Evolutionary conservation across 1,140 invertebrate species (phyloP).

Genomic region (Bombus impatiens): DNA sequence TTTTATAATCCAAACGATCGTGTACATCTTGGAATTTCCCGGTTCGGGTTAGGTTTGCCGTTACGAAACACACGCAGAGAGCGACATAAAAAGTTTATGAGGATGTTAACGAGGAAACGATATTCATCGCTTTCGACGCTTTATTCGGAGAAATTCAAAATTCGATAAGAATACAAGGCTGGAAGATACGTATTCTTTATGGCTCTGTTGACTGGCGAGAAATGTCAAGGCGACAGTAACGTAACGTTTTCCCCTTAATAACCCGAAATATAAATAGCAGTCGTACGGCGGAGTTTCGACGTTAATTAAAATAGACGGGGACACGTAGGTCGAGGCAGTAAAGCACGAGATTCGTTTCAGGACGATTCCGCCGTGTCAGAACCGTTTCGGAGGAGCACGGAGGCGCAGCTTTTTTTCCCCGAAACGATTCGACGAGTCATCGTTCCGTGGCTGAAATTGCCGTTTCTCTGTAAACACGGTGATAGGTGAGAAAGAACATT

Average conservation of each 20-base stretch:
- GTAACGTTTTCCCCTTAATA: conserved; percentile 38
- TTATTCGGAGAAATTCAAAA: background rate
- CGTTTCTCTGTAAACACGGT: conserved; percentile 19
- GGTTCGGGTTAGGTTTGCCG: background rate
- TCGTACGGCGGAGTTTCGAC: background rate
- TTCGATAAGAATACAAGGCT: background rate
- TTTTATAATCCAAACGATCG: background rate
- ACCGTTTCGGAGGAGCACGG: background rate
- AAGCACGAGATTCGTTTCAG: background rate
- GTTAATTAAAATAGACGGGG: background rate
- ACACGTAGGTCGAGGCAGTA: background rate
- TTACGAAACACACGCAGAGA: background rate
- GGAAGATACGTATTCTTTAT: background rate
- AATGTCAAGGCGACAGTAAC: conserved; percentile 60
- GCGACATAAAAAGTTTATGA: background rate
- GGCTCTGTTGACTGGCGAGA: conserved; percentile 5
- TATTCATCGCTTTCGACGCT: background rate
- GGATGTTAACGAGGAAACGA: background rate
- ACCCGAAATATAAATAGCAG: background rate
- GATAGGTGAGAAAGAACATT: conserved; percentile 15
- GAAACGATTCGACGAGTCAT: conserved; percentile 29
- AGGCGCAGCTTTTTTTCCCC: background rate
- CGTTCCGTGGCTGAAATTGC: conserved; percentile 15
- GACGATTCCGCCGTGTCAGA: background rate
- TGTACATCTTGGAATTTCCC: background rate